Conservation (phyloP, 37 sponge, comb jelly and placozoan species). For the Mnemiopsis leidyi region DNA sequence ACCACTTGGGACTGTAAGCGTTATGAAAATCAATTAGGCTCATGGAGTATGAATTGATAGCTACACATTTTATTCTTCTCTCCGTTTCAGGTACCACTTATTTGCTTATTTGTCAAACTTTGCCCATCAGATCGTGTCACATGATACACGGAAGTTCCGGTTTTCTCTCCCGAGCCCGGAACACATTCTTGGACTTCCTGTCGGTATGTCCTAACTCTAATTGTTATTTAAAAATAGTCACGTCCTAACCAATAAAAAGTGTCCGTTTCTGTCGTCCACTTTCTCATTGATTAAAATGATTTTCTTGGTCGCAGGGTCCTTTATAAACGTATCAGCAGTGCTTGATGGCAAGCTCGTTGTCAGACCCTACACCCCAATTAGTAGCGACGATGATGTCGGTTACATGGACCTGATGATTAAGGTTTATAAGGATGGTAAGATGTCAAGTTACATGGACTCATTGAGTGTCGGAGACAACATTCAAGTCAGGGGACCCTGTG, state of each 20-base stretch:
- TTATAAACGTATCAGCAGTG: slow-evolving; percentile 70
- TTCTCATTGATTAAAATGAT: too few relatives aligned
- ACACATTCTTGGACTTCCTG: slow-evolving; percentile 86
- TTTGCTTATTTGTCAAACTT: too few relatives aligned
- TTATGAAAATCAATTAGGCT: neutral
- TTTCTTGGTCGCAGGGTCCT: neutral
- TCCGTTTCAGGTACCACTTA: too few relatives aligned
- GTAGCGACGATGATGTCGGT: slow-evolving; percentile 86
- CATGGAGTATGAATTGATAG: too few relatives aligned
- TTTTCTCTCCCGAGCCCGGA: slow-evolving; percentile 78
- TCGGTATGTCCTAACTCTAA: slow-evolving; percentile 72
- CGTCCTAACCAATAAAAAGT: too few relatives aligned
- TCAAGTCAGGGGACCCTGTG: slow-evolving; percentile 81
- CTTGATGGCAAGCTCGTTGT: slow-evolving; percentile 77
- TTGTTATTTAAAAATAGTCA: too few relatives aligned
- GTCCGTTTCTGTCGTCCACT: too few relatives aligned
- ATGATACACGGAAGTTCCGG: slow-evolving; percentile 90
- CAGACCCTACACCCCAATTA: slow-evolving; percentile 95
- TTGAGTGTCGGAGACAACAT: slow-evolving; percentile 79
- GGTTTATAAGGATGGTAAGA: slow-evolving; percentile 83
- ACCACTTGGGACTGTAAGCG: neutral
- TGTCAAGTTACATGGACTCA: slow-evolving; percentile 88
- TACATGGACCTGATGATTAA: slow-evolving; percentile 96
- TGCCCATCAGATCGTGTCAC: slow-evolving; percentile 77
- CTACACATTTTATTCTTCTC: too few relatives aligned